Evolutionary conservation across 2,888 invertebrate genomes (phyloP), one percentile per base, ranked within the genome.

Genomic region (Margaritifera margaritifera): DNA sequence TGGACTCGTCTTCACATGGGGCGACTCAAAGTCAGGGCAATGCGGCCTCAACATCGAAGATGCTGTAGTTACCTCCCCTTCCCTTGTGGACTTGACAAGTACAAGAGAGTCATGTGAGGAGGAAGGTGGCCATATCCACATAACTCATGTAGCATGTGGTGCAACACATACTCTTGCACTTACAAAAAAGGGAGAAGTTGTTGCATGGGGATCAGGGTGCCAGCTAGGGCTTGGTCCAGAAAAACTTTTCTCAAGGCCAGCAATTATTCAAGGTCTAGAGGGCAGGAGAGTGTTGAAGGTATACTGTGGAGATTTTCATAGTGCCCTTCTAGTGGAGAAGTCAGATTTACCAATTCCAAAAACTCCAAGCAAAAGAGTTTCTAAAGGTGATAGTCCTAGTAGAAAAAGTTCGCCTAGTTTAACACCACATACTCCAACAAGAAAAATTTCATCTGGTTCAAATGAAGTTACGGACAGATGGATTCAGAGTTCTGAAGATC

Each of bases 11-110:
- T 89, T 81, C 76, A 84, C 86, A 66, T 90, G 90, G 90, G 90
- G 90, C 19, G 82, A 83, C 67, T 86, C 86, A 53, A 73, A 71
- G 5, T 67, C 80, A 25, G 85, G 84, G 94, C 92, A 95, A 93
- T 86, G 93, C 94, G 84, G 93, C 93, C 82, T 92, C 93, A 71
- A 68, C 27, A 56, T 60, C 4, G 25, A 74, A 58, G 52, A 69
- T 19, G 75, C 66, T 25, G 69, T 64, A 50, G 78, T 87, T 60
- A 55, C 64, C 64, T 72, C 75, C 62, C 86, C 86, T 61, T 64
- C 71, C 24, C 58, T 61, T 42, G 80, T 85, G 15, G 65, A 73
- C 24, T 71, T 86, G 8, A 50, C 68, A n/a, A 65, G 71, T 20
- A 73, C 74, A 24, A 69, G 60, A 15, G 75, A 71, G 18, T 64